These are phyloP conservation scores for Diplodus sargus DNA, from an alignment of 2,797 vertebrate genomes.

Conservation along the genomic window DNA sequence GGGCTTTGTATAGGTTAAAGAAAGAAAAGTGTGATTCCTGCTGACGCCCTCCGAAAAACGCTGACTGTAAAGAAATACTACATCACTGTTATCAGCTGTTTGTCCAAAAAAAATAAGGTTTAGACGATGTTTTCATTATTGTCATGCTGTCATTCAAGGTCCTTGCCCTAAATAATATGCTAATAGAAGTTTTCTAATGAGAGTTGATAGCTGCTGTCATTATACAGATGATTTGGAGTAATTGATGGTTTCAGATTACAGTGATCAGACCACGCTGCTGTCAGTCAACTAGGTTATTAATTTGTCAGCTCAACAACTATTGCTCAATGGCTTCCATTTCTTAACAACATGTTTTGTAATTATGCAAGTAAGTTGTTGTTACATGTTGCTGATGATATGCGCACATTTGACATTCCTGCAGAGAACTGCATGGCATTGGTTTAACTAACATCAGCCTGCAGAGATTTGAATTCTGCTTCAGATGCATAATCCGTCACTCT, in stretches of 20 bases:
- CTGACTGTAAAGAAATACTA: slow-evolving; percentile 1
- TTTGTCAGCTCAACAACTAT: neutral
- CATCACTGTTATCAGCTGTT: neutral
- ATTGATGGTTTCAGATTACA: neutral
- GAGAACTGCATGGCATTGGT: too few species aligned
- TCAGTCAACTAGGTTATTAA: neutral
- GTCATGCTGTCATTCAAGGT: neutral
- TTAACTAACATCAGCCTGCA: neutral
- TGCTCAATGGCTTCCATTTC: neutral
- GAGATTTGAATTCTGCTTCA: neutral
- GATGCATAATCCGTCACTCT: neutral
- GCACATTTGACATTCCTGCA: too few species aligned
- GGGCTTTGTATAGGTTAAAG: slow-evolving; percentile 10
- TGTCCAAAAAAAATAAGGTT: neutral
- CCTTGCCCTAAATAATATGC: neutral
- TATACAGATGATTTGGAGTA: neutral
- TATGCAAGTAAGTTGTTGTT: neutral
- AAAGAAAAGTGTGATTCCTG: slow-evolving; percentile 9
- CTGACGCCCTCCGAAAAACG: neutral
- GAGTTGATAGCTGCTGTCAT: neutral
- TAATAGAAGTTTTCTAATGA: neutral
- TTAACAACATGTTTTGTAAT: neutral
- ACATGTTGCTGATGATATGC: neutral
- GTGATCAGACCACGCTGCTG: slow-evolving; percentile 1
- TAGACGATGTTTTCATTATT: neutral